These are phyloP conservation scores for Rhopalosiphum nymphaeae DNA, from an alignment of 2,888 invertebrate genomes.

Conservation along the genomic window DNA sequence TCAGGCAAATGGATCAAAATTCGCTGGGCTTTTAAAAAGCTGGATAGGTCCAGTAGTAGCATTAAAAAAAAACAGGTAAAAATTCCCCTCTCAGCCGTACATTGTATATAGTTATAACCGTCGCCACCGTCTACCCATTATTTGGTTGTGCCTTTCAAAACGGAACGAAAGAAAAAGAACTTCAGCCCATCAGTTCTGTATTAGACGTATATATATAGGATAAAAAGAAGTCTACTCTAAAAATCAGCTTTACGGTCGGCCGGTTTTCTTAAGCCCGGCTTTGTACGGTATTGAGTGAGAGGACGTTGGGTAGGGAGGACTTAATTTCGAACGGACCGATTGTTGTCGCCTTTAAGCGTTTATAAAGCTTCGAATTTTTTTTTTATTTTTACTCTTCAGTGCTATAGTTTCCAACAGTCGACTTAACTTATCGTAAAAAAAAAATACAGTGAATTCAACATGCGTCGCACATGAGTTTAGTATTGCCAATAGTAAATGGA, in stretches of 20 bases:
- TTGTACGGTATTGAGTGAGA: constrained; percentile 48
- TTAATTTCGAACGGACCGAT: constrained; percentile 63
- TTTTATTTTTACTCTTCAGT: constrained; percentile 21
- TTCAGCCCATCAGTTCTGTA: constrained; percentile 59
- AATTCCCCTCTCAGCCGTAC: constrained; percentile 28
- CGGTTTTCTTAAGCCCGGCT: constrained; percentile 63
- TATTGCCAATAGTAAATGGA: constrained; percentile 46
- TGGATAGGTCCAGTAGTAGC: constrained; percentile 1
- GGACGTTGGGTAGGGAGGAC: constrained; percentile 17
- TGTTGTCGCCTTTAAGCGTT: constrained; percentile 65
- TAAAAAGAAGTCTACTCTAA: constrained; percentile 64
- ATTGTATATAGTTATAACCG: not conserved
- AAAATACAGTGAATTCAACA: constrained; percentile 44
- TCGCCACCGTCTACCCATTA: constrained; percentile 23
- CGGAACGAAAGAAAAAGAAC: constrained; percentile 52
- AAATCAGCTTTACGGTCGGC: constrained; percentile 64
- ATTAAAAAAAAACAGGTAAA: constrained; percentile 56
- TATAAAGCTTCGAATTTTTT: constrained; percentile 60
- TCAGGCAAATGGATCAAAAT: constrained; percentile 37
- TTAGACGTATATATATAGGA: constrained; percentile 38
- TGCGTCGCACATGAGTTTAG: constrained; percentile 42
- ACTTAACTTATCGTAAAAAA: constrained; percentile 61
- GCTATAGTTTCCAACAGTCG: constrained; percentile 45
- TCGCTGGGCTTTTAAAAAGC: constrained; percentile 41
- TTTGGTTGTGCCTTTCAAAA: constrained; percentile 59